Percentiles rank a stretch among this genome's conserved stretches.
phyloP scores from a whole-genome alignment of 2,797 vertebrate genomes.

The Eulemur mongoz region DNA sequence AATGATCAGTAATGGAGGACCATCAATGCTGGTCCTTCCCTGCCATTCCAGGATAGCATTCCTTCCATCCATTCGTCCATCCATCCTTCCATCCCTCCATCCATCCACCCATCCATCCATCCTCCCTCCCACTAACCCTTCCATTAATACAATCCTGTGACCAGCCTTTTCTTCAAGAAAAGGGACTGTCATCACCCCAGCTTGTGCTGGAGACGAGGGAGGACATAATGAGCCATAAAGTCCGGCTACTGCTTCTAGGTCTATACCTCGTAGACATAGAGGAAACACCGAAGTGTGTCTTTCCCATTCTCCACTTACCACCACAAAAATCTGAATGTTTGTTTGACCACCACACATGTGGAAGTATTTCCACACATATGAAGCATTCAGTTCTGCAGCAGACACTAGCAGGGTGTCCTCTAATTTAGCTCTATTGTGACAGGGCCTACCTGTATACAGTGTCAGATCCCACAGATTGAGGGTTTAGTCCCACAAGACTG shows the following conservation, averaged over 20 bases:
- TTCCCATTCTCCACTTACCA: background rate
- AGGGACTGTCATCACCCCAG: background rate
- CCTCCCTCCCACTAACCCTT: background rate
- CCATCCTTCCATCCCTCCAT: too few relatives aligned
- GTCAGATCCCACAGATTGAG: background rate
- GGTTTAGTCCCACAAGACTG: background rate
- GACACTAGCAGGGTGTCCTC: background rate
- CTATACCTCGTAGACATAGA: background rate
- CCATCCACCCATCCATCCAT: too few relatives aligned
- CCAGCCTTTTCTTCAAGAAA: background rate
- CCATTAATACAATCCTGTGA: background rate
- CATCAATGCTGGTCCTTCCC: background rate
- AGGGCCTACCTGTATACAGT: background rate
- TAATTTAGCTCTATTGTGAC: background rate
- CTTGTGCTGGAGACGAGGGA: background rate
- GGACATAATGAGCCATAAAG: background rate
- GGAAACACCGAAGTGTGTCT: background rate
- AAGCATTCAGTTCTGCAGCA: background rate
- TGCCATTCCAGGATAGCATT: background rate
- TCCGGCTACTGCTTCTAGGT: background rate
- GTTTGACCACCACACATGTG: background rate
- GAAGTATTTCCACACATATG: background rate
- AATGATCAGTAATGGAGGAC: background rate
- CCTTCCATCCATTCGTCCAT: too few relatives aligned
- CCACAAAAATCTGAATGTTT: background rate